A percentile compares a stretch with the other conserved stretches of the same genome.
phyloP scores from a whole-genome alignment of 30 jellyfish, hydroid and myxozoan genomes.

The Pelagia noctiluca region DNA sequence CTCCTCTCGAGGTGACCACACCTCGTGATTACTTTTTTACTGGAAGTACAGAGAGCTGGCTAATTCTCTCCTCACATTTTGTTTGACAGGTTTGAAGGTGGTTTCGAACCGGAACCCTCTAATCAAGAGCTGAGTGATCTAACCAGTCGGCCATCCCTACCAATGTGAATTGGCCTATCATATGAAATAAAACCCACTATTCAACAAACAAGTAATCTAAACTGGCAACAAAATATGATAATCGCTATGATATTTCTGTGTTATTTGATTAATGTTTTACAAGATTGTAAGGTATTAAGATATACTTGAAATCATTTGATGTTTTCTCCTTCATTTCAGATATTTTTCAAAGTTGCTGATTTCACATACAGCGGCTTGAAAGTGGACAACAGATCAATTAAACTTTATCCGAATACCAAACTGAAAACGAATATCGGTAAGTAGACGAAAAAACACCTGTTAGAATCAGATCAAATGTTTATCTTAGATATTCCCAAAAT shows the following conservation, averaged over 20 bases:
- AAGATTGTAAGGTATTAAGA: background rate
- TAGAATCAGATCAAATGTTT: background rate
- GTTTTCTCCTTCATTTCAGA: constrained; percentile 20
- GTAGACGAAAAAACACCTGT: background rate
- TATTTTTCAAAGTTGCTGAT: constrained; percentile 64
- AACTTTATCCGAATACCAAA: constrained; percentile 72
- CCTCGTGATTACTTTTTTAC: no score
- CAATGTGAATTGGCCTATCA: no score
- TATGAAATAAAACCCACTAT: background rate
- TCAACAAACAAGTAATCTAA: background rate
- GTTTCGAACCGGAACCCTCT: no score
- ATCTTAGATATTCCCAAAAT: background rate
- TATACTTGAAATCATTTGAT: background rate
- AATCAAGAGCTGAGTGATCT: no score
- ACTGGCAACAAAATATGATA: background rate
- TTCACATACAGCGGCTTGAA: constrained; percentile 71
- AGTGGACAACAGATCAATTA: constrained; percentile 72
- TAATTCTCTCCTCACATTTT: no score
- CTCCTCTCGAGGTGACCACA: no score
- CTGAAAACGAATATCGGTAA: constrained; percentile 68
- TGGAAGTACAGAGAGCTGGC: no score
- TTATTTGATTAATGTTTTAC: no score
- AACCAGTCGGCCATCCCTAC: no score
- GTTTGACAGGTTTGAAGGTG: no score
- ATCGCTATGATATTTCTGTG: background rate